phyloP scores from a whole-genome alignment of 1,140 invertebrate genomes.

The Drosophila serrata region DNA sequence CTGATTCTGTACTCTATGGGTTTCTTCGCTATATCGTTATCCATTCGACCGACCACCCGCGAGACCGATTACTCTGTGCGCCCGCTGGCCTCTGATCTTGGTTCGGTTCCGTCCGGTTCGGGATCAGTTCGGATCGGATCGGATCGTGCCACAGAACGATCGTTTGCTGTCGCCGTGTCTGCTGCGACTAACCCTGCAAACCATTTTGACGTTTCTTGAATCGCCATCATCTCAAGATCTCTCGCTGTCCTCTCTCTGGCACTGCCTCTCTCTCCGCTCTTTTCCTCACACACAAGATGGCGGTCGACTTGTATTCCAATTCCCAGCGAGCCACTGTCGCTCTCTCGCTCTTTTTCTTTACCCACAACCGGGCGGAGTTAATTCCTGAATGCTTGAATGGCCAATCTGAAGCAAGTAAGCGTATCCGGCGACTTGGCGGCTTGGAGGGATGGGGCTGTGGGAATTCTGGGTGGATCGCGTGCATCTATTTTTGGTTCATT shows the following conservation, averaged over 20 bases:
- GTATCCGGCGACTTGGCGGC: conserved; percentile 61
- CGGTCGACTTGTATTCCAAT: too few species aligned
- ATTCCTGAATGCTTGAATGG: conserved; percentile 85
- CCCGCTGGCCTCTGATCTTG: conserved; percentile 36
- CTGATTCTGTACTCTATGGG: conserved; percentile 18
- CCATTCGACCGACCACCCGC: conserved; percentile 25
- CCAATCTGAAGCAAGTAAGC: conserved; percentile 85
- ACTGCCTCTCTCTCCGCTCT: conserved; percentile 20
- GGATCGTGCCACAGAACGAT: conserved; percentile 65
- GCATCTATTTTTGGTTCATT: conserved; percentile 84
- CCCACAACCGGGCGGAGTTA: conserved; percentile 83
- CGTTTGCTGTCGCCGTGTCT: conserved; percentile 82
- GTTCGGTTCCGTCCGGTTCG: conserved; percentile 9
- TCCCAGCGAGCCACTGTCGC: too few species aligned
- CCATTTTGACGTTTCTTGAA: too few species aligned
- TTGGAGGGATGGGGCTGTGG: conserved; percentile 63
- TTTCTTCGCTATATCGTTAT: conserved; percentile 10
- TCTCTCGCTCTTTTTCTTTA: too few species aligned
- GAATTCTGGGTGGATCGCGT: conserved; percentile 61
- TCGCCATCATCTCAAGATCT: conserved; percentile 61
- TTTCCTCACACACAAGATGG: conserved; percentile 1
- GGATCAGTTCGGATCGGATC: conserved; percentile 26
- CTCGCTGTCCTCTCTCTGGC: conserved; percentile 35
- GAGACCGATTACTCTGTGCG: conserved; percentile 43
- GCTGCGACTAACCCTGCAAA: conserved; percentile 70